These are phyloP conservation scores for Rhyacophila brunnea DNA, from an alignment of 1,140 invertebrate genomes.

Conservation along the genomic window DNA sequence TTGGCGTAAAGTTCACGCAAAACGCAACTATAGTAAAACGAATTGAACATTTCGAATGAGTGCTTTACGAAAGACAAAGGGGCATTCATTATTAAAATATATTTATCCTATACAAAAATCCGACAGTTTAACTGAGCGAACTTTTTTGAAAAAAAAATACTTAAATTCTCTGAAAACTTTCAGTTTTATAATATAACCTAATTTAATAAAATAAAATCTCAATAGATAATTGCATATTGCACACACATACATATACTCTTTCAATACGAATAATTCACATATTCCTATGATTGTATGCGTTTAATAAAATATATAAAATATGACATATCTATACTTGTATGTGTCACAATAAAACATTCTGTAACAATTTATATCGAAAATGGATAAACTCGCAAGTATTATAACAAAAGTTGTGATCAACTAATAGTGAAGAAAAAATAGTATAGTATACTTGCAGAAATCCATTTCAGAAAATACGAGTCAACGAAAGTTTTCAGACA, in stretches of 20 bases:
- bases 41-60: not conserved
- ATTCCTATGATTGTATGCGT: conserved; percentile 20
- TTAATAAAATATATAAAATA: conserved; percentile 31
- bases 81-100: conserved; percentile 22
- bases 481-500: conserved; percentile 3
- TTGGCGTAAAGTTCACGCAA: not conserved
- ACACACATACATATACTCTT: conserved; percentile 28
- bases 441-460: conserved; percentile 1
- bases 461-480: not conserved
- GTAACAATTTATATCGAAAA: not conserved
- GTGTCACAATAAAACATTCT: not conserved
- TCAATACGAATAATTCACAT: conserved; percentile 30
- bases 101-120: conserved; percentile 22
- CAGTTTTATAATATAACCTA: conserved; percentile 16
- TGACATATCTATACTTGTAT: not conserved
- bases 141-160: conserved; percentile 15
- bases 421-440: conserved; percentile 12
- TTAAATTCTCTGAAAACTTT: conserved; percentile 17
- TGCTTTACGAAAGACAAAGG: conserved; percentile 10
- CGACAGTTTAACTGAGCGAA: conserved; percentile 22
- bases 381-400: conserved; percentile 4
- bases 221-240: conserved; percentile 32
- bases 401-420: conserved; percentile 15
- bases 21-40: no score
- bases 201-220: conserved; percentile 35